Evolutionary conservation across 2,797 vertebrate genomes (phyloP), one percentile per base, ranked within the genome.

Genomic region (Furcifer pardalis): DNA sequence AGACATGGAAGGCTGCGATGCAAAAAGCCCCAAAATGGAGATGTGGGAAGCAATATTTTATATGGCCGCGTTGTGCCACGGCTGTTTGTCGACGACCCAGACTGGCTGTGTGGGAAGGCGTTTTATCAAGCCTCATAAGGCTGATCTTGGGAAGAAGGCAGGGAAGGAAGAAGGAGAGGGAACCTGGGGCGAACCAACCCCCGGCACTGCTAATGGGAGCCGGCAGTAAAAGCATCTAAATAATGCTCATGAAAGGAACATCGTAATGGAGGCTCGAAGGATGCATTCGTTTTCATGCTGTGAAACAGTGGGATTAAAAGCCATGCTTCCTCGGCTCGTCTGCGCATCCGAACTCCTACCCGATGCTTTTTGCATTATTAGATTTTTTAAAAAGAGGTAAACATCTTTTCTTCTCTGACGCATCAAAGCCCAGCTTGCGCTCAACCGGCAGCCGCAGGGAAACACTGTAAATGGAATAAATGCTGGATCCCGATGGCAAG

Each of bases 1-100:
- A 91, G 87, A 89, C 83, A 7, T 21, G 66, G 27, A 82, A 89
- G 82, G 52, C 52, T 19, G 52, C 21, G 52, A 56, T 56, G 13
- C 12, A 27, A 23, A 59, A 56, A 37, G 42, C 19, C 13, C n/a
- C n/a, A n/a, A n/a, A n/a, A n/a, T n/a, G 30, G 78, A 35, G 63
- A 17, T 1, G n/a, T n/a, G n/a, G n/a, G n/a, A n/a, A n/a, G n/a
- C n/a, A n/a, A 21, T 37, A 15, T 73, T 63, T 79, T n/a, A 49
- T 52, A 10, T 7, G 0, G 27, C 46, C 2, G 37, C 2, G 25
- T 1, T 6, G 17, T 7, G 5, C 2, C 19, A 25, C 3, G n/a
- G 35, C 3, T 40, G n/a, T 78, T 62, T 81, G 81, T 44, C 42
- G 44, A 17, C 27, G 5, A 7, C 1, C 17, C 15, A 7, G 8